phyloP scores from a whole-genome alignment of 2,113 vertebrate species.

The zebrafish (Danio rerio) region GRCz12tu NC_133200.1:8847001-8847500 shows the following conservation, averaged over 20 bases:
- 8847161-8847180: neutral
- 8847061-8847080: neutral
- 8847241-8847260: constrained; percentile 90
- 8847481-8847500: too few relatives aligned
- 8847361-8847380: constrained; percentile 81
- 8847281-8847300: constrained; percentile 87
- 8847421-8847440: too few relatives aligned
- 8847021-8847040: neutral
- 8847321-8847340: constrained; percentile 96
- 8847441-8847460: too few relatives aligned
- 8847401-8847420: too few relatives aligned
- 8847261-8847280: constrained; percentile 90
- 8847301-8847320: constrained; percentile 92
- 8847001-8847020: neutral
- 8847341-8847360: constrained; percentile 96
- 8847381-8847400: neutral
- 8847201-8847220: constrained; percentile 86
- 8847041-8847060: neutral
- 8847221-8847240: constrained; percentile 90
- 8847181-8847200: constrained; percentile 74
- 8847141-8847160: neutral
- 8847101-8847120: neutral
- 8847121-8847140: neutral
- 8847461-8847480: too few relatives aligned
- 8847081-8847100: constrained; percentile 1